These are phyloP conservation scores for Eilema depressum DNA, from an alignment of 2,888 invertebrate species.

Conservation along the genomic window DNA sequence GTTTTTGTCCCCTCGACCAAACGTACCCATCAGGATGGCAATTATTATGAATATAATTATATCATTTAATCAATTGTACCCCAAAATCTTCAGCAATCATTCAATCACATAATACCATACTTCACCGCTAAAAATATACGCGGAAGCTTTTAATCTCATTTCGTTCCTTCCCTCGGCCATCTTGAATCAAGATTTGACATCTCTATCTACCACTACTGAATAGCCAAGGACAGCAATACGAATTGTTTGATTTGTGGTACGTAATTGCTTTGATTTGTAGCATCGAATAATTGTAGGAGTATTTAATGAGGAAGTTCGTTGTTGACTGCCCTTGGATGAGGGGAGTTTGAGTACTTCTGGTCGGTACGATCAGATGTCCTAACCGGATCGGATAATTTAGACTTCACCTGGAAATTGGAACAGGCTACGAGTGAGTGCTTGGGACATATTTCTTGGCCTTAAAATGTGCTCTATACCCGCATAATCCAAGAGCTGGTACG, in stretches of 20 bases:
- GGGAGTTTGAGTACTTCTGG: slow-evolving; percentile 8
- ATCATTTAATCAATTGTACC: neutral
- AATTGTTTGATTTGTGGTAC: slow-evolving; percentile 29
- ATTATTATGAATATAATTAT: too few relatives aligned
- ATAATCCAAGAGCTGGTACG: too few relatives aligned
- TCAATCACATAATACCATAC: neutral
- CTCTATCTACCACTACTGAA: neutral
- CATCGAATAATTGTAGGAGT: slow-evolving; percentile 52
- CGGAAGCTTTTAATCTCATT: slow-evolving; percentile 20
- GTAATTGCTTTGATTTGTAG: slow-evolving; percentile 53
- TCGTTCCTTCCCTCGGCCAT: slow-evolving; percentile 16
- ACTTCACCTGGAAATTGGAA: neutral
- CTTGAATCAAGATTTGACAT: slow-evolving; percentile 6
- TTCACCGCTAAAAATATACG: neutral
- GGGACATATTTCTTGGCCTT: too few relatives aligned
- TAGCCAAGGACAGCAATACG: slow-evolving; percentile 11
- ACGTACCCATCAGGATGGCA: too few relatives aligned
- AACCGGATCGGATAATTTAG: neutral
- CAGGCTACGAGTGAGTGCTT: neutral
- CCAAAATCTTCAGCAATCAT: neutral
- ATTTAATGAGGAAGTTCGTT: slow-evolving; percentile 58
- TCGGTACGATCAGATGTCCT: neutral
- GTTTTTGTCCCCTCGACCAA: too few relatives aligned
- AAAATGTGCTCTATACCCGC: too few relatives aligned
- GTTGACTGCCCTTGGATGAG: slow-evolving; percentile 39